Conservation (phyloP, 2,113 vertebrate species). For the Rattus norvegicus region GRCr8 NC_086023.1:69181501-69182000, state of each 20-base stretch:
- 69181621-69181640: conserved; percentile 49
- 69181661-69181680: conserved; percentile 16
- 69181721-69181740: not conserved
- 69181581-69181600: conserved; percentile 5
- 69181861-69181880: not conserved
- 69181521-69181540: conserved; percentile 29
- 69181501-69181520: not conserved
- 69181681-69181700: conserved; percentile 16
- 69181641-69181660: not conserved
- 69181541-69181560: conserved; percentile 57
- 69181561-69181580: conserved; percentile 39
- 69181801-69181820: not conserved
- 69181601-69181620: conserved; percentile 30
- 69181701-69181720: not conserved
- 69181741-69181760: not conserved
- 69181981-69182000: conserved; percentile 2
- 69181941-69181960: conserved; percentile 51
- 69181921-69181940: not conserved
- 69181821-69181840: not conserved
- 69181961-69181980: not conserved
- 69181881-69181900: not conserved
- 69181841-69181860: not conserved
- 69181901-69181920: not conserved
- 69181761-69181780: not conserved
- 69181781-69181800: not conserved